These are phyloP conservation scores for Hepsetus odoe DNA, from an alignment of 2,113 vertebrate species.

Conservation along the genomic window DNA sequence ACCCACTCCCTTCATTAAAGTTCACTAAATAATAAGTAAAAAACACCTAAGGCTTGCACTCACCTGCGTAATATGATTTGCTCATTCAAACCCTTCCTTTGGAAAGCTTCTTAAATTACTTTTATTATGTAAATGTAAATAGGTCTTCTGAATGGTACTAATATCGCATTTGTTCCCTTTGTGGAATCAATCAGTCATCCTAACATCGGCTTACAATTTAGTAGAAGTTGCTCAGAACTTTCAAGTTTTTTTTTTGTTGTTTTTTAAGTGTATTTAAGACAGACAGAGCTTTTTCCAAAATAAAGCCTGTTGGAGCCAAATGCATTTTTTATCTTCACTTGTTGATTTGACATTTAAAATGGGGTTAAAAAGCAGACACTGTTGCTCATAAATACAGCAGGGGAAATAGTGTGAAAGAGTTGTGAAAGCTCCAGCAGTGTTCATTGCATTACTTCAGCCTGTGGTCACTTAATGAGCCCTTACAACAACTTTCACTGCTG, in stretches of 20 bases:
- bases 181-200: neutral
- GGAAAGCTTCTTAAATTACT: neutral
- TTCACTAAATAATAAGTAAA: too few species aligned
- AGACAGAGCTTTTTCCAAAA: too few species aligned
- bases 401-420: neutral
- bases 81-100: neutral
- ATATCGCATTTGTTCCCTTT: neutral
- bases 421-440: neutral
- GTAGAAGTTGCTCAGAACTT: neutral
- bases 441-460: neutral
- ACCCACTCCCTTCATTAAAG: too few species aligned
- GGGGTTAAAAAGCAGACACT: too few species aligned
- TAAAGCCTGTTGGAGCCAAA: too few species aligned
- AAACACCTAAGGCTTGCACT: neutral
- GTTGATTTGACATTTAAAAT: too few species aligned
- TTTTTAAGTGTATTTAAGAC: too few species aligned
- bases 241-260: too few species aligned
- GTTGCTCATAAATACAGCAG: too few species aligned
- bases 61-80: too few species aligned
- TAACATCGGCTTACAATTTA: constrained; percentile 2
- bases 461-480: neutral
- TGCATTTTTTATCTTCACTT: too few species aligned
- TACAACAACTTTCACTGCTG: too few species aligned
- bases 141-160: neutral
- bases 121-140: neutral